Evolutionary conservation across 2,113 vertebrate genomes (phyloP), one percentile per base, ranked within the genome.

Genomic region (Turnix velox): DNA sequence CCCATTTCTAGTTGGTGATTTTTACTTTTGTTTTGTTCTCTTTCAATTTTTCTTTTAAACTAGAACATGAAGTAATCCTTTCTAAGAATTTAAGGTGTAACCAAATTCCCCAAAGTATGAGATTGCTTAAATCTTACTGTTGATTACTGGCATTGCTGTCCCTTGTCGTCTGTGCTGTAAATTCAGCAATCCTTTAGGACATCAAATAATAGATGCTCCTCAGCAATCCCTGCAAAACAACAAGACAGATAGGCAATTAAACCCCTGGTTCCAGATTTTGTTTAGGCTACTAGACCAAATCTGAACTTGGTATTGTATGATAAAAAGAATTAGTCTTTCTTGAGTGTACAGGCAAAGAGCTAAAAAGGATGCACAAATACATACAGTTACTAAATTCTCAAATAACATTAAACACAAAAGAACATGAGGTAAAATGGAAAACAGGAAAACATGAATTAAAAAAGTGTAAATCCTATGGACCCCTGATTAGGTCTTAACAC

Each of bases 51-150:
- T 4, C 31, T 39, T 89, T 92, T 68, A 78, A 55, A 63, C 3
- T 2, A 43, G 22, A 42, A 63, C 15, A 13, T 20, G 54, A 23
- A 9, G 28, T 62, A 30, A 5, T n/a, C 23, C 74, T 89, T 81
- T 8, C 4, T 74, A 54, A 55, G 68, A 77, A 58, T 48, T 80
- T 37, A 87, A 92, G 49, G 39, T 88, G 14, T 46, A 40, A 37
- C 37, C 25, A 74, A 71, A 80, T 58, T 92, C 87, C 59, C 55
- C 12, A 42, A 84, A 74, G 55, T 33, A 84, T 92, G 87, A 71
- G 49, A 13, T 62, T 84, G 84, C 88, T 94, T 94, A 94, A 66
- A 81, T 88, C 48, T 91, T 89, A 46, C 19, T 73, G 54, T 65
- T 74, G 49, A 82, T 73, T 94, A 94, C 51, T 0, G 3, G 9